Evolutionary conservation across 2,797 vertebrate genomes (phyloP).

Genomic region (Hephaestus fuliginosus): DNA sequence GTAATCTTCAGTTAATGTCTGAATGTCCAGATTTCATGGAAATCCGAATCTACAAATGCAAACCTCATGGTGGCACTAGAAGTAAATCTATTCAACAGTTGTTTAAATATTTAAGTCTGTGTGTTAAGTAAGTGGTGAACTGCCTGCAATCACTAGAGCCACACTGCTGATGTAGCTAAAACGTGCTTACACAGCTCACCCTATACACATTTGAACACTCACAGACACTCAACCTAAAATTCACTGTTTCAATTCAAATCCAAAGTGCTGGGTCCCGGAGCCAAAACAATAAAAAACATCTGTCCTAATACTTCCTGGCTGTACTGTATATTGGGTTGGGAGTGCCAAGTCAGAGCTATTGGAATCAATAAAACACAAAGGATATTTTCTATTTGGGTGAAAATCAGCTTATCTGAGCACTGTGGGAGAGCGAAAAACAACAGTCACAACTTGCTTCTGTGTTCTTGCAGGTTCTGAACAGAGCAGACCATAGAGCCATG

Average conservation of each 20-base stretch:
- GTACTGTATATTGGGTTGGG: neutral
- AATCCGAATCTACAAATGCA: too few species aligned
- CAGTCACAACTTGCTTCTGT: neutral
- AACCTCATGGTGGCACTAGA: too few species aligned
- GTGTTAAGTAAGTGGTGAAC: too few species aligned
- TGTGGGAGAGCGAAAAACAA: neutral
- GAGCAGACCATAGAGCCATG: neutral
- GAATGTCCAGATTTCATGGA: neutral
- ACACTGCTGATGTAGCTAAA: neutral
- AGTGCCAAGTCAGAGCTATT: neutral
- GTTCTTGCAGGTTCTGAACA: neutral
- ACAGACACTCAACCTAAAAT: neutral
- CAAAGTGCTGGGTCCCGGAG: neutral
- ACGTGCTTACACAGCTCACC: neutral
- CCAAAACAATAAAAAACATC: conserved; percentile 3
- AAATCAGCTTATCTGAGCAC: neutral
- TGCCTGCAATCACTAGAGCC: neutral
- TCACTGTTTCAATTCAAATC: neutral
- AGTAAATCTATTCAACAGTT: too few species aligned
- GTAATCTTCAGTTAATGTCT: neutral
- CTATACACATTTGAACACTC: neutral
- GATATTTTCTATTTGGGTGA: conserved; percentile 1
- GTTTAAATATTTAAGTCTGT: too few species aligned
- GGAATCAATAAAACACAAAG: conserved; percentile 2
- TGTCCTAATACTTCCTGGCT: neutral